A percentile compares a stretch with the other conserved stretches of the same genome.
These are phyloP conservation scores for Haemorhous mexicanus DNA, from an alignment of 2,113 vertebrate genomes.

Conservation along the genomic window DNA sequence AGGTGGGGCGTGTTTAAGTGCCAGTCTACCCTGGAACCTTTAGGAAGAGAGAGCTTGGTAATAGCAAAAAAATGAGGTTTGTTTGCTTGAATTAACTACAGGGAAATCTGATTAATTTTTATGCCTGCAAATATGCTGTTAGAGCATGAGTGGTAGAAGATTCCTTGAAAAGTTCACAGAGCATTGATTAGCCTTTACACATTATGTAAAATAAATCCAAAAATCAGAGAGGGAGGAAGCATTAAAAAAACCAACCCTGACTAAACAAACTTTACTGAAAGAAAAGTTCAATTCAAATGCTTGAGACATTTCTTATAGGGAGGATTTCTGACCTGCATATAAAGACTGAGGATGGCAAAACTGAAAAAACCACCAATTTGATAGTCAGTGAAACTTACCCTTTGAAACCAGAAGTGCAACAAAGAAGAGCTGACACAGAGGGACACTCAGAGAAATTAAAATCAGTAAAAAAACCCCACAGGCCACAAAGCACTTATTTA, in stretches of 20 bases:
- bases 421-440: not conserved
- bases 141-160: not conserved
- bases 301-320: not conserved
- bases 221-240: not conserved
- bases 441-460: not conserved
- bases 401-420: not conserved
- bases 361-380: fast-evolving
- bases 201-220: not conserved
- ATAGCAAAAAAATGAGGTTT: not conserved
- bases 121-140: not conserved
- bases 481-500: not conserved
- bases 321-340: not conserved
- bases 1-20: not conserved
- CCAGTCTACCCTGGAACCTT: not conserved
- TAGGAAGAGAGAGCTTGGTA: not conserved
- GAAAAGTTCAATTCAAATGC: not conserved
- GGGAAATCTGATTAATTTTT: not conserved
- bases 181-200: not conserved
- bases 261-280: not conserved
- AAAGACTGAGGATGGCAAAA: not conserved
- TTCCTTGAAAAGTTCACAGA: not conserved
- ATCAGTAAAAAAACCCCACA: fast-evolving
- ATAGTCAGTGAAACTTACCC: not conserved
- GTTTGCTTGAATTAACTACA: not conserved
- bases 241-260: not conserved